phyloP scores from a whole-genome alignment of 2,113 vertebrate genomes.

The Anhinga anhinga region DNA sequence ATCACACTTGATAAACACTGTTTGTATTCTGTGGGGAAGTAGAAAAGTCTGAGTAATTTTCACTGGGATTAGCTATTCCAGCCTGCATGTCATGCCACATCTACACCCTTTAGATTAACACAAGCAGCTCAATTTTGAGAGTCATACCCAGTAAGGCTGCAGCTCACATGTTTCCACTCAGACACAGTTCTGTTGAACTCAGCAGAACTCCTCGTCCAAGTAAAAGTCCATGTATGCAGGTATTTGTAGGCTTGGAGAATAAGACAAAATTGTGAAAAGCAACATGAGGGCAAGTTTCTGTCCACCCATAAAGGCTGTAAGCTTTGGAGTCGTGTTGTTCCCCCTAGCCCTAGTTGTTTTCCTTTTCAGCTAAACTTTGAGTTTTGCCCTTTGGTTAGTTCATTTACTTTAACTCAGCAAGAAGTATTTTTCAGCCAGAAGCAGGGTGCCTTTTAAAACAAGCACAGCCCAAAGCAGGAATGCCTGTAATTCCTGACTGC shows the following conservation, averaged over 20 bases:
- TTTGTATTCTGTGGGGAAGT: background rate
- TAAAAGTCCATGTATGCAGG: background rate
- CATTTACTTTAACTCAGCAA: constrained; percentile 22
- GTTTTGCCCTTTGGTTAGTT: constrained; percentile 35
- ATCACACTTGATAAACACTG: background rate
- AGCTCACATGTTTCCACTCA: background rate
- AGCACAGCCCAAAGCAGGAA: constrained; percentile 71
- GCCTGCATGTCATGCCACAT: fast-evolving
- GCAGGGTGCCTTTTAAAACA: constrained; percentile 55
- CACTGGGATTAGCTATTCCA: background rate
- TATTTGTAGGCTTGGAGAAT: background rate
- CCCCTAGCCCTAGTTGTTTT: background rate
- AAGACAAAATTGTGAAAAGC: background rate
- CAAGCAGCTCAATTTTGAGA: background rate
- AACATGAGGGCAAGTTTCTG: background rate
- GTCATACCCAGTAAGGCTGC: background rate
- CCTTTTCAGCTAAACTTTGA: background rate
- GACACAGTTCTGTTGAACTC: background rate
- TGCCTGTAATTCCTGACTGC: constrained; percentile 71
- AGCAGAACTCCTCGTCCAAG: background rate
- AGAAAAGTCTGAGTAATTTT: background rate
- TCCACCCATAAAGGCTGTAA: background rate
- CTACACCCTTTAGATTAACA: background rate
- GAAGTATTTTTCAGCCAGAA: constrained; percentile 55
- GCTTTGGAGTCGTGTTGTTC: background rate